These are phyloP conservation scores for Drosophila mimica DNA, from an alignment of 2,888 invertebrate species.

Conservation along the genomic window DNA sequence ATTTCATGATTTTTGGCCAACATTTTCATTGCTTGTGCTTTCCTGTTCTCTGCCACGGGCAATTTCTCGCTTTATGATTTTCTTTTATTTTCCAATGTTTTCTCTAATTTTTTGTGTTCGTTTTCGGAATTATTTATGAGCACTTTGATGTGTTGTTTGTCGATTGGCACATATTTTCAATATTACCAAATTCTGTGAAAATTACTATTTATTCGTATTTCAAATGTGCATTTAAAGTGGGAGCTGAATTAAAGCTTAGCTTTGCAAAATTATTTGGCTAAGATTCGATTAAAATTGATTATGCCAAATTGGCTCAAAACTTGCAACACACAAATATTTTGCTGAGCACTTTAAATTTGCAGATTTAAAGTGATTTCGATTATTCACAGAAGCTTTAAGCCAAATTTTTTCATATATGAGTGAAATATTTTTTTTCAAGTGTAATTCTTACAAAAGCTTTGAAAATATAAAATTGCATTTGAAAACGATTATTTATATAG, in stretches of 20 bases:
- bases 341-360: neutral
- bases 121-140: slow-evolving; percentile 17
- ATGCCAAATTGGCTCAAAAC: neutral
- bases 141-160: slow-evolving; percentile 53
- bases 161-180: slow-evolving; percentile 44
- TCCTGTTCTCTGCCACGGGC: slow-evolving; percentile 24
- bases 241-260: neutral
- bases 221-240: neutral
- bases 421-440: neutral
- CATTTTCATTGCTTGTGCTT: slow-evolving; percentile 16
- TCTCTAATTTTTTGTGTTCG: neutral
- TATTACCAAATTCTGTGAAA: slow-evolving; percentile 18
- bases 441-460: neutral
- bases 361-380: neutral
- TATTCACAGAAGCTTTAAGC: neutral
- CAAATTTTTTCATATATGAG: neutral
- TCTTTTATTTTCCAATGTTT: slow-evolving; percentile 26
- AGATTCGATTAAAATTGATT: neutral
- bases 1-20: slow-evolving; percentile 51
- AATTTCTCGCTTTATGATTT: slow-evolving; percentile 21
- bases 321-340: neutral
- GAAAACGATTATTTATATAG: neutral
- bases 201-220: slow-evolving; percentile 1
- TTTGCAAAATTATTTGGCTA: neutral
- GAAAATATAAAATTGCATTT: neutral